Evolutionary conservation across 92 coral and sea anemone genomes (phyloP).

Genomic region (Phenganax subtilis): DNA sequence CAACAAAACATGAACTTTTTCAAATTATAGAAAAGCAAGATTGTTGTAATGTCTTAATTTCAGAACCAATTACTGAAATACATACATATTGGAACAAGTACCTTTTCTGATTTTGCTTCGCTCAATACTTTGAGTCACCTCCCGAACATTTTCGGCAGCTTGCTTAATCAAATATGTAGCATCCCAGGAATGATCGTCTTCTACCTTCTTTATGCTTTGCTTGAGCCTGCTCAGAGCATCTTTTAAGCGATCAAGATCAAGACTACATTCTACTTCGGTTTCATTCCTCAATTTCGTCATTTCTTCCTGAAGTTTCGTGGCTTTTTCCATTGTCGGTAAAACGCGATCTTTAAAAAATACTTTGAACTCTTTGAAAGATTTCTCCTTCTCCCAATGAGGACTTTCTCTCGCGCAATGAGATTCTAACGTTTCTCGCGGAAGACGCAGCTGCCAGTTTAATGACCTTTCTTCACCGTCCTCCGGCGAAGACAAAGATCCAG

Average conservation of each 20-base stretch:
- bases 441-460: not conserved
- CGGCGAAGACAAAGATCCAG: not conserved
- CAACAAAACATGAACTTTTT: too few relatives aligned
- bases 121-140: not conserved
- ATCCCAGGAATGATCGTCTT: constrained; percentile 18
- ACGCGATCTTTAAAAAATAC: constrained; percentile 33
- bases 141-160: not conserved
- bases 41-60: too few relatives aligned
- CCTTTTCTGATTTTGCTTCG: not conserved
- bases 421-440: constrained; percentile 7
- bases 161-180: not conserved
- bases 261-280: not conserved
- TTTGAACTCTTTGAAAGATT: constrained; percentile 46
- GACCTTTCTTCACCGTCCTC: constrained; percentile 15
- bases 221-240: constrained; percentile 13
- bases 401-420: constrained; percentile 23
- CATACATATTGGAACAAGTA: not conserved
- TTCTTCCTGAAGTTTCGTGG: not conserved
- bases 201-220: not conserved
- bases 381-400: constrained; percentile 54
- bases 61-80: too few relatives aligned
- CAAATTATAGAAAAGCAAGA: too few relatives aligned
- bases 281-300: constrained; percentile 5
- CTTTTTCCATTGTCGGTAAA: constrained; percentile 30
- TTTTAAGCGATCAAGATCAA: constrained; percentile 15